Percentiles rank a stretch among this genome's conserved stretches.
phyloP scores from a whole-genome alignment of 2,113 vertebrate species.

The Nematolebias whitei region DNA sequence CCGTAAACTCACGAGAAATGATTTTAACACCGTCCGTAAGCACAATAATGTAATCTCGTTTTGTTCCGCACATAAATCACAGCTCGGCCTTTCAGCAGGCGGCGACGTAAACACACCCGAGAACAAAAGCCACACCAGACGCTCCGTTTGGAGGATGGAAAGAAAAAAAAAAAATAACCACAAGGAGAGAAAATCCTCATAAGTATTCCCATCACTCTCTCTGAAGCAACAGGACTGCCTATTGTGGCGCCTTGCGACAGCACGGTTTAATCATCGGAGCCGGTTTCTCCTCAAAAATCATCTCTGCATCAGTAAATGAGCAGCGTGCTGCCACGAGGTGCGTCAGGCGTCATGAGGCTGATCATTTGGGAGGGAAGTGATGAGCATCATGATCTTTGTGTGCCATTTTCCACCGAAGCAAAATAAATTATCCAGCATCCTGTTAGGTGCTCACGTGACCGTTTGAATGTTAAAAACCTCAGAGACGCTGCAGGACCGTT shows the following conservation, averaged over 20 bases:
- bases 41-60: constrained; percentile 53
- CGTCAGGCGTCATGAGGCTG: constrained; percentile 24
- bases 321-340: constrained; percentile 21
- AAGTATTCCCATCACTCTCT: constrained; percentile 60
- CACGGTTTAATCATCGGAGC: no score
- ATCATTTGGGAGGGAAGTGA: constrained; percentile 29
- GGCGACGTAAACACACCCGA: constrained; percentile 32
- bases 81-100: constrained; percentile 47
- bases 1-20: constrained; percentile 42
- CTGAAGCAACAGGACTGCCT: constrained; percentile 38
- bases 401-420: constrained; percentile 30
- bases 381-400: background rate
- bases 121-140: constrained; percentile 61
- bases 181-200: constrained; percentile 24
- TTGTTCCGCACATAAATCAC: constrained; percentile 60
- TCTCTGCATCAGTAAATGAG: background rate
- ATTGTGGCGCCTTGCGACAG: constrained; percentile 36
- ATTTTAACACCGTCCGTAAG: constrained; percentile 40
- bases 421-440: constrained; percentile 21
- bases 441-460: background rate
- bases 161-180: background rate
- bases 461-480: background rate
- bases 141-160: constrained; percentile 10
- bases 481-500: background rate
- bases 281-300: no score